Conservation (phyloP, 2,113 vertebrate genomes). For the Malurus elegans region DNA sequence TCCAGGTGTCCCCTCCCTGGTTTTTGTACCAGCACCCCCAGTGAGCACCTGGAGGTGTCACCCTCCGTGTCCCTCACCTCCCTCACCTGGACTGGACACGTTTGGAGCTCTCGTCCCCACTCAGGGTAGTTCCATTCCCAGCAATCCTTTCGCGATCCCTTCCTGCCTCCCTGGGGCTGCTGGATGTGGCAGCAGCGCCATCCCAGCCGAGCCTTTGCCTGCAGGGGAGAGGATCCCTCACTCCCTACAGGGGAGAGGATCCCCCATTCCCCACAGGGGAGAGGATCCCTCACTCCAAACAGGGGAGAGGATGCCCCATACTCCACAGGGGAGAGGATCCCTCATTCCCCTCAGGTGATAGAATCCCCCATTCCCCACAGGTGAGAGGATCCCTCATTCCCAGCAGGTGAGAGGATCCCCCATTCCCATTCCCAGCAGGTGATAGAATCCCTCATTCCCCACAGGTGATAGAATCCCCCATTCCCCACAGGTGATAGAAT, state of each 20-base stretch:
- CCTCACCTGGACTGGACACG: neutral
- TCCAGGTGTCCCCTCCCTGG: neutral
- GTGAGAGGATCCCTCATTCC: no score
- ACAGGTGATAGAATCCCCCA: no score
- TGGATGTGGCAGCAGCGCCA: neutral
- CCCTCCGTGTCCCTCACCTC: accelerated
- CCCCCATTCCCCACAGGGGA: no score
- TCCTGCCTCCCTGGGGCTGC: neutral
- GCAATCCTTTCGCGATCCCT: accelerated
- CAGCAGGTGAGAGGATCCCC: no score
- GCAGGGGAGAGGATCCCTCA: neutral
- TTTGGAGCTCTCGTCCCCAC: no score
- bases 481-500: no score
- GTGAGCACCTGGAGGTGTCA: neutral
- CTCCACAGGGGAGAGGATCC: neutral
- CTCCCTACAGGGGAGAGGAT: no score
- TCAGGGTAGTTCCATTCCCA: neutral
- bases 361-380: no score
- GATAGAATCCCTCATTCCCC: no score
- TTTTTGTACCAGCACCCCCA: neutral
- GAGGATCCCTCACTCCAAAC: no score
- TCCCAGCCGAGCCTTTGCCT: neutral
- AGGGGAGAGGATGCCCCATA: no score
- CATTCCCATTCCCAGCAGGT: no score
- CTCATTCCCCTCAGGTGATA: neutral